Percentiles rank a stretch among this genome's conserved stretches.
These are phyloP conservation scores for Oithona nana DNA, from an alignment of 2,888 invertebrate genomes.

Conservation along the genomic window DNA sequence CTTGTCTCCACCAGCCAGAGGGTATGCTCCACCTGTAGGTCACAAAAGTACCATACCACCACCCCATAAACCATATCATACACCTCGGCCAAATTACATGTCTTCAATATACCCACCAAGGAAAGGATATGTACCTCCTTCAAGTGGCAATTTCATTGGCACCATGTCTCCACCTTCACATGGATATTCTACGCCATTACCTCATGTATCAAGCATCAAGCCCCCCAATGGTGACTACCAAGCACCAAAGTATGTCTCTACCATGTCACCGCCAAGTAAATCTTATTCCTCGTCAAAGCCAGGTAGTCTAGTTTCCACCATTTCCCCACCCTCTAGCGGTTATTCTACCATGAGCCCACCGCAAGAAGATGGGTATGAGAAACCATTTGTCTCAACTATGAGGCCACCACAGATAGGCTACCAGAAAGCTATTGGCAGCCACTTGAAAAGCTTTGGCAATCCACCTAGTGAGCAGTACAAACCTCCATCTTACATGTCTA, in stretches of 20 bases:
- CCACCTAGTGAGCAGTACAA: too few relatives aligned
- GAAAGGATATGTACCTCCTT: neutral
- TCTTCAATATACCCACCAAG: neutral
- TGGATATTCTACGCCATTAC: neutral
- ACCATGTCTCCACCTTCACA: too few relatives aligned
- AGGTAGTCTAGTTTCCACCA: too few relatives aligned
- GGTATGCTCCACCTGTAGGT: neutral
- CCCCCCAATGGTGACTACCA: neutral
- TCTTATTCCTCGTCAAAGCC: neutral
- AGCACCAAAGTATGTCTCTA: neutral
- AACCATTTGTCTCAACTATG: neutral
- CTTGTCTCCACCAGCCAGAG: neutral
- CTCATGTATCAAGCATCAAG: neutral
- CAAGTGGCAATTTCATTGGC: neutral
- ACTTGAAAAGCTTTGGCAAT: too few relatives aligned
- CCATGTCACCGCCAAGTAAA: neutral
- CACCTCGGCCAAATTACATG: neutral
- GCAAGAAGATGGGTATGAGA: too few relatives aligned
- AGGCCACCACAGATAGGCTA: neutral
- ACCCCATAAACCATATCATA: neutral
- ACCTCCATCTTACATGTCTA: neutral
- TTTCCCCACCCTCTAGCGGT: too few relatives aligned
- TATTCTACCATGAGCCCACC: too few relatives aligned
- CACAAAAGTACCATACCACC: neutral
- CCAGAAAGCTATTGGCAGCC: too few relatives aligned